phyloP scores from a whole-genome alignment of 1,140 invertebrate genomes.

The Eulimnadia texana region DNA sequence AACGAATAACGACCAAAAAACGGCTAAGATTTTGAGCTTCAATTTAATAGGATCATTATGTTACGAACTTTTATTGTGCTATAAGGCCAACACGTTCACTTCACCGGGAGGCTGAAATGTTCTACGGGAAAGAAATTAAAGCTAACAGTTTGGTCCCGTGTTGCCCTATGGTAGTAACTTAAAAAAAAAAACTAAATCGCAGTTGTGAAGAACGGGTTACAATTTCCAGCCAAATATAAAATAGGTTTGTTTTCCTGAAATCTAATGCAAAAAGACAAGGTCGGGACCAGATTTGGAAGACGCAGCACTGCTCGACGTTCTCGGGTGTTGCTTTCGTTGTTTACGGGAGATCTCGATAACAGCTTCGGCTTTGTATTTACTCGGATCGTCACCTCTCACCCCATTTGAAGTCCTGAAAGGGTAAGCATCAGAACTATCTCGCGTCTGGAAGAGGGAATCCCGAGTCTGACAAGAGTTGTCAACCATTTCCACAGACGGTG shows the following conservation, averaged over 20 bases:
- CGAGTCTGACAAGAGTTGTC: constrained; percentile 64
- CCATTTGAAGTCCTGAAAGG: constrained; percentile 19
- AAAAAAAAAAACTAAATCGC: no score
- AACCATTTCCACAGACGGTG: constrained; percentile 41
- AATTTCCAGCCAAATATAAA: no score
- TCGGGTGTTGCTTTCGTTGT: constrained; percentile 22
- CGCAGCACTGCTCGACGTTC: constrained; percentile 32
- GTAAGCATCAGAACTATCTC: constrained; percentile 20
- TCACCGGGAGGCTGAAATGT: neutral
- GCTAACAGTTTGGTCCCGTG: neutral
- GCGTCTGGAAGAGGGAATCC: constrained; percentile 49
- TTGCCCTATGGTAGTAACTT: no score
- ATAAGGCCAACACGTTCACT: neutral
- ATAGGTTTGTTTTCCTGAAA: neutral
- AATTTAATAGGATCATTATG: no score
- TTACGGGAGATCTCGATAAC: constrained; percentile 42
- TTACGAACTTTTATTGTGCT: no score
- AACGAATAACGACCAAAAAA: no score
- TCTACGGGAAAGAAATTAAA: neutral
- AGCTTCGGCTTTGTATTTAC: constrained; percentile 37
- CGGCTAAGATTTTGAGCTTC: no score
- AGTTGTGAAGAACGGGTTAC: neutral
- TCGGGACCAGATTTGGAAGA: constrained; percentile 73
- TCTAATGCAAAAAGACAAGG: constrained; percentile 61
- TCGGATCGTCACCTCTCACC: constrained; percentile 21